A percentile compares a stretch with the other conserved stretches of the same genome.
Evolutionary conservation across 2,797 vertebrate genomes (phyloP).

Genomic region (Gouania willdenowi): DNA sequence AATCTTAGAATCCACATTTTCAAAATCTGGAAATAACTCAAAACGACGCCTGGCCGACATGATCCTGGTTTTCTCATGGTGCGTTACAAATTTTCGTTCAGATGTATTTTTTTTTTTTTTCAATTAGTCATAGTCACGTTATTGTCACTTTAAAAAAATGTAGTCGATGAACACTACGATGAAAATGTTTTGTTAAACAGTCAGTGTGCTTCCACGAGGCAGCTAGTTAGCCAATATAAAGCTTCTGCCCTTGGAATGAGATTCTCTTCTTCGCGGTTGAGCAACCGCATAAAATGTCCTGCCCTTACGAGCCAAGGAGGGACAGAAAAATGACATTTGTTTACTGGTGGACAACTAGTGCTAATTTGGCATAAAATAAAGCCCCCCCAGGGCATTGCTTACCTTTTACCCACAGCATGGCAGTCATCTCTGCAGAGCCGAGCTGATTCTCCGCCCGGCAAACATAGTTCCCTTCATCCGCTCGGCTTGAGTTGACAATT

Average conservation of each 20-base stretch:
- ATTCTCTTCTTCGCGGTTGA: constrained; percentile 61
- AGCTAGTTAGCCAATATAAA: constrained; percentile 23
- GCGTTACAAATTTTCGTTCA: too few species aligned
- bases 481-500: constrained; percentile 88
- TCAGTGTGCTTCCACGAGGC: constrained; percentile 17
- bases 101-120: too few species aligned
- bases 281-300: constrained; percentile 58
- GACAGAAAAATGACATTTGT: constrained; percentile 53
- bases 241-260: constrained; percentile 61
- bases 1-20: too few species aligned
- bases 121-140: too few species aligned
- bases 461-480: constrained; percentile 88
- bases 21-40: too few species aligned
- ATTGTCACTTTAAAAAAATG: too few species aligned
- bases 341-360: constrained; percentile 57
- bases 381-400: constrained; percentile 65
- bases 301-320: constrained; percentile 44
- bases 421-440: constrained; percentile 89
- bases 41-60: too few species aligned
- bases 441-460: constrained; percentile 91
- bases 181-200: too few species aligned
- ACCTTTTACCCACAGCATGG: constrained; percentile 93
- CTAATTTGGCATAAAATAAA: constrained; percentile 68
- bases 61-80: constrained; percentile 17
- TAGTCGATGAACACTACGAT: too few species aligned